Conservation (phyloP, 2,888 invertebrate species). For the Pemphredon lugubris region DNA sequence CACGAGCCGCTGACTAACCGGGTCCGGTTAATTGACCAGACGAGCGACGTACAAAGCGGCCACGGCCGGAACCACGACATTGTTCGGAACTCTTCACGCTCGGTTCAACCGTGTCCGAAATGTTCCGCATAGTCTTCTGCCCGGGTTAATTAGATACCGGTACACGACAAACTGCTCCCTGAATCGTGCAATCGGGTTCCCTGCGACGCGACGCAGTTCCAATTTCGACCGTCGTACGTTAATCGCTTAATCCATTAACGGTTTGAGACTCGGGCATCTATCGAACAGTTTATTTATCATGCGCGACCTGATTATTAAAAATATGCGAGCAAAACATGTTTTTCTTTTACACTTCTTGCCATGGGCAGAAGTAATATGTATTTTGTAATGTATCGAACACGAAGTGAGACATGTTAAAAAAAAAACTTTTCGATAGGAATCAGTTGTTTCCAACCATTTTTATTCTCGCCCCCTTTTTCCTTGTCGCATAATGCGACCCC, state of each 20-base stretch:
- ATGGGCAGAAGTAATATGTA: no score
- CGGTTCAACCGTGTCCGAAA: slow-evolving; percentile 44
- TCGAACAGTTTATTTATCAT: no score
- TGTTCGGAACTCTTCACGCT: slow-evolving; percentile 58
- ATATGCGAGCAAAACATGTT: no score
- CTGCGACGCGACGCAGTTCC: not conserved
- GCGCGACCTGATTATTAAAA: no score
- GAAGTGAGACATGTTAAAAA: no score
- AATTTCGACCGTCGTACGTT: not conserved
- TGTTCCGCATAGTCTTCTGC: slow-evolving; percentile 19
- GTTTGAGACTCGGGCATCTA: no score
- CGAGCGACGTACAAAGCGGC: slow-evolving; percentile 54
- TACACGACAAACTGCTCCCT: slow-evolving; percentile 6
- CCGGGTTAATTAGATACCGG: slow-evolving; percentile 49
- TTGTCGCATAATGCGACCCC: no score
- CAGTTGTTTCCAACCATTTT: no score
- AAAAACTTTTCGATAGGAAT: no score
- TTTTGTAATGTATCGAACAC: no score
- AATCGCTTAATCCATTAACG: slow-evolving; percentile 3
- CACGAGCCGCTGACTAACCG: slow-evolving; percentile 55
- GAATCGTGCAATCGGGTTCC: not conserved
- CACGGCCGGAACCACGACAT: slow-evolving; percentile 49
- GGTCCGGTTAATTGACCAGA: slow-evolving; percentile 56
- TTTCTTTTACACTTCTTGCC: no score
- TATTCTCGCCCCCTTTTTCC: no score